Percentiles rank a stretch among this genome's conserved stretches.
These are phyloP conservation scores for Lethrus apterus DNA, from an alignment of 1,140 invertebrate species.

Conservation along the genomic window DNA sequence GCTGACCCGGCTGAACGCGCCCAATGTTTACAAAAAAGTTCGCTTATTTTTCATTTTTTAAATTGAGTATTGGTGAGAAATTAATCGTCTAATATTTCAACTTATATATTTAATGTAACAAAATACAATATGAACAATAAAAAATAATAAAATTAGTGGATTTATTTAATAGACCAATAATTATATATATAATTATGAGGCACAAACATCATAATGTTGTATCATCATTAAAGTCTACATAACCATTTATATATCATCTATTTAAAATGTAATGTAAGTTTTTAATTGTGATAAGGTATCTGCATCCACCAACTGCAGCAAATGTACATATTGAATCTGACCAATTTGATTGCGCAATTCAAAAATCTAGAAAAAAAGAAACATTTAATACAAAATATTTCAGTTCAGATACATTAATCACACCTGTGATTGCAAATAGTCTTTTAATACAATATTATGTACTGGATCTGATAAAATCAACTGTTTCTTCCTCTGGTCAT, in stretches of 20 bases:
- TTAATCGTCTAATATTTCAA: too few species aligned
- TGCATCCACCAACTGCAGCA: slow-evolving; percentile 58
- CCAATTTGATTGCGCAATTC: slow-evolving; percentile 59
- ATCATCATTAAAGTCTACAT: not conserved
- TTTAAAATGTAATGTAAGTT: slow-evolving; percentile 52
- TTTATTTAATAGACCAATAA: not conserved
- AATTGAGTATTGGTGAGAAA: too few species aligned
- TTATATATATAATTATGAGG: not conserved
- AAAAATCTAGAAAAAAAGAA: slow-evolving; percentile 49
- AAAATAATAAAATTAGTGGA: too few species aligned
- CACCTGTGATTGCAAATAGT: slow-evolving; percentile 61
- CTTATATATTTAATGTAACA: slow-evolving; percentile 14
- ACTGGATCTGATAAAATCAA: slow-evolving; percentile 61
- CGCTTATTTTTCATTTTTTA: too few species aligned
- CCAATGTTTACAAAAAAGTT: too few species aligned
- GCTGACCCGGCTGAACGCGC: too few species aligned
- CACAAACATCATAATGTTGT: slow-evolving; percentile 11
- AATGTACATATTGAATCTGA: slow-evolving; percentile 55
- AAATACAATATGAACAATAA: slow-evolving; percentile 3
- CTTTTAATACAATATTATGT: slow-evolving; percentile 59
- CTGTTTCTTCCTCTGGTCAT: slow-evolving; percentile 51
- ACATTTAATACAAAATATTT: slow-evolving; percentile 12
- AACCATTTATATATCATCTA: not conserved
- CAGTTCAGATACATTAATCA: slow-evolving; percentile 22
- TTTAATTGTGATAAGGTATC: slow-evolving; percentile 61